Base-by-base conservation (phyloP, 2,113 vertebrate species). In the Ammodramus savannarum region DNA sequence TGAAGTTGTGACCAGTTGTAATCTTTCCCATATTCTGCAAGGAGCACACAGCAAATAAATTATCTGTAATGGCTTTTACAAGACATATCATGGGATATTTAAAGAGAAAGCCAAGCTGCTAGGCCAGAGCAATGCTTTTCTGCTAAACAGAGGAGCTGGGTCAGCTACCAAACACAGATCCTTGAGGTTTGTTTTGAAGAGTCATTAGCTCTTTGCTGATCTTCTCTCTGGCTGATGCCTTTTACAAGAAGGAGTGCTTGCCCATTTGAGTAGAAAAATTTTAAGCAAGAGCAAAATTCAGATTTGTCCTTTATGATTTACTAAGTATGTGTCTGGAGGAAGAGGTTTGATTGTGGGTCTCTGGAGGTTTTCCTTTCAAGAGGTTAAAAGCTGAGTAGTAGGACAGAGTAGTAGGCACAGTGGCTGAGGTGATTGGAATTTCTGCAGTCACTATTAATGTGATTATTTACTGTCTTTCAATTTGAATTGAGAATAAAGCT, bases 1-100 rank as follows among this genome's bases (percentile, higher is more conserved):
- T 91, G 63, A 91, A 88, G 63, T 67, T 80, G 58, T 87, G 85
- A 85, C 75, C n/a, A 74, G 49, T 59, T 93, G 43, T 85, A 87
- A 87, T 91, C 59, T 87, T 94, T 84, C 61, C 78, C 52, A 49
- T 80, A 43, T 73, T 82, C 71, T 85, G 9, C 51, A 80, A 88
- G 71, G 63, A 84, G 36, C 32, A 59, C 32, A 51, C 41, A 10
- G 54, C 46, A 49, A 93, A 71, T 85, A 86, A 90, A 90, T 91
- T 86, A 86, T 38, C 54, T 32, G 4, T 69, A 57, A 63, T 44
- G 84, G 25, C 13, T 68, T 95, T 94, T 95, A 78, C 36, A 51
- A 87, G 94, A 57, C 31, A n/a, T 48, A 13, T 52, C n/a, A 27
- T 79, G 69, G 66, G 52, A 73, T 76, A 20, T 89, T 86, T 91